Conservation (phyloP, 1,140 invertebrate genomes). For the Anthonomus grandis region DNA sequence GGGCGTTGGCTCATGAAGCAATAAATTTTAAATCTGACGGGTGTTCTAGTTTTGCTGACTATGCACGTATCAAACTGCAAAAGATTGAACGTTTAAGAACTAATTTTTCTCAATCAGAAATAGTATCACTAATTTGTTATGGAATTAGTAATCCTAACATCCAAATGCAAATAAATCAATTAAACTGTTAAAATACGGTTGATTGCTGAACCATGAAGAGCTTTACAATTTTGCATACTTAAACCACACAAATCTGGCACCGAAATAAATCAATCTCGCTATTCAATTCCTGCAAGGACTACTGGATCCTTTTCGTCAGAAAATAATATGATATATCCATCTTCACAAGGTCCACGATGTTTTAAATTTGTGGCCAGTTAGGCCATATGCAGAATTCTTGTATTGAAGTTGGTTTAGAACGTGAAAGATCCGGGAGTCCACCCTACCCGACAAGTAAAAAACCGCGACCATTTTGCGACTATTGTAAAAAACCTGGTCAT, state of each 20-base stretch:
- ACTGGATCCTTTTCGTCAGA: background rate
- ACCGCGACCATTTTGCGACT: background rate
- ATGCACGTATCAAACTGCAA: background rate
- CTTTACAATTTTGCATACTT: background rate
- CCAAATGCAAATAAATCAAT: background rate
- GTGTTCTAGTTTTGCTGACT: background rate
- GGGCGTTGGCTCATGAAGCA: background rate
- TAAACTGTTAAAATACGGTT: background rate
- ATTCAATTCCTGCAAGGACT: background rate
- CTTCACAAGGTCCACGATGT: background rate
- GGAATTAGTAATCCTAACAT: background rate
- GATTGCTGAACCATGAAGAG: background rate
- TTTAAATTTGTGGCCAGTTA: background rate
- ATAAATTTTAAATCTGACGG: background rate
- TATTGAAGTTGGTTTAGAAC: background rate
- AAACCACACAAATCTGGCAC: background rate
- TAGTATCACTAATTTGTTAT: background rate
- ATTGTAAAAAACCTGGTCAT: background rate
- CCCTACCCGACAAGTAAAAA: background rate
- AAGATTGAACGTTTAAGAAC: background rate
- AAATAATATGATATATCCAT: background rate
- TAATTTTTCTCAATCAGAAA: background rate
- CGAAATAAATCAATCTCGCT: background rate
- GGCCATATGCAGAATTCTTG: background rate
- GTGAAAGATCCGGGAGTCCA: background rate